These are phyloP conservation scores for Petrophora chlorosata DNA, from an alignment of 2,888 invertebrate genomes.

Conservation along the genomic window DNA sequence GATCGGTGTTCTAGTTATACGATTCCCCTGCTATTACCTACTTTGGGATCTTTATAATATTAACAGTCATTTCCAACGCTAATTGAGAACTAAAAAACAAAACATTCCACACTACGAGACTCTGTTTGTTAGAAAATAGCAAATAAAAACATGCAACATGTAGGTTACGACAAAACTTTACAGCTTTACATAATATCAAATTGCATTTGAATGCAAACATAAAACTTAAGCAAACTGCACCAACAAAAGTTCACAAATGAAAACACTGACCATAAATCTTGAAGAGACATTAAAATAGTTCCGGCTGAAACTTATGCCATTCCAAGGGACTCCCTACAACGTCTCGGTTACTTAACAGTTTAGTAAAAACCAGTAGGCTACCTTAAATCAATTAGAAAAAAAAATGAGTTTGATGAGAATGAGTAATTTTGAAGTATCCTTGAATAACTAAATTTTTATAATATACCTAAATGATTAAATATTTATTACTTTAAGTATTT, in stretches of 20 bases:
- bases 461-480: too few species aligned
- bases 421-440: too few species aligned
- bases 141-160: background rate
- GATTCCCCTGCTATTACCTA: too few species aligned
- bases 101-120: too few species aligned
- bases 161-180: background rate
- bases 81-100: too few species aligned
- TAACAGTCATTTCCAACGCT: too few species aligned
- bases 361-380: background rate
- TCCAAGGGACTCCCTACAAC: conserved; percentile 53
- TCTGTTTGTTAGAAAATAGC: too few species aligned
- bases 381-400: background rate
- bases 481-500: too few species aligned
- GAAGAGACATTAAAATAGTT: conserved; percentile 36
- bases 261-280: conserved; percentile 37
- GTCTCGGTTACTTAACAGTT: conserved; percentile 55
- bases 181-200: background rate
- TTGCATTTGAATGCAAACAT: conserved; percentile 9
- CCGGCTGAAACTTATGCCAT: conserved; percentile 37
- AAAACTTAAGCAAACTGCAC: conserved; percentile 8
- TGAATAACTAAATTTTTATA: too few species aligned
- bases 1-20: too few species aligned
- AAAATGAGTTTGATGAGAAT: background rate
- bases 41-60: too few species aligned
- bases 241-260: conserved; percentile 30